phyloP scores from a whole-genome alignment of 2,888 invertebrate species.

The Ormyrus nitidulus region DNA sequence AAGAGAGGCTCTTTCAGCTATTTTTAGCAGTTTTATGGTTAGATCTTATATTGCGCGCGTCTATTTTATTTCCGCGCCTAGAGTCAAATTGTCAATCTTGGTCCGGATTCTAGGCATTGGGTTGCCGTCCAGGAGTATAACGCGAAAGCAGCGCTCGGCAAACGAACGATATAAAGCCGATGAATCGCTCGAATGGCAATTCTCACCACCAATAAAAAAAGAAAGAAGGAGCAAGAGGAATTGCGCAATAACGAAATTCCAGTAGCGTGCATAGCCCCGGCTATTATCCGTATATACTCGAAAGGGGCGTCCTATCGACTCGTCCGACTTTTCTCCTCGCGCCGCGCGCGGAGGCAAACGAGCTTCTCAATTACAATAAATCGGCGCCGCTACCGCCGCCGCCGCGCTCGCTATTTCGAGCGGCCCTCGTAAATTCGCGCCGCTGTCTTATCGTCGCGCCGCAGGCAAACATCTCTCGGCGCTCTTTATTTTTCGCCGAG shows the following conservation, averaged over 20 bases:
- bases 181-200: neutral
- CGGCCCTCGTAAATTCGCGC: slow-evolving; percentile 52
- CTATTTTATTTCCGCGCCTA: no score
- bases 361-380: slow-evolving; percentile 54
- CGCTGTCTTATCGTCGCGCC: slow-evolving; percentile 56
- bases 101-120: no score
- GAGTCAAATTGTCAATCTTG: no score
- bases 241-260: slow-evolving; percentile 23
- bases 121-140: no score
- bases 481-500: slow-evolving; percentile 10
- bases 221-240: neutral
- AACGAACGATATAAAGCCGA: no score
- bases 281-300: neutral
- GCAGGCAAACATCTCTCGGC: slow-evolving; percentile 48
- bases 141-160: no score
- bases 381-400: slow-evolving; percentile 8
- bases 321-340: neutral
- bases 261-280: slow-evolving; percentile 4
- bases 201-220: neutral
- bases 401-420: slow-evolving; percentile 21
- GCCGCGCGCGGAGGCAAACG: neutral
- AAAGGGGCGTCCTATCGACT: neutral
- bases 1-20: neutral
- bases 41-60: no score
- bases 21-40: no score